Conservation (phyloP, 1,140 invertebrate species). For the Drosophila sp. region DNA sequence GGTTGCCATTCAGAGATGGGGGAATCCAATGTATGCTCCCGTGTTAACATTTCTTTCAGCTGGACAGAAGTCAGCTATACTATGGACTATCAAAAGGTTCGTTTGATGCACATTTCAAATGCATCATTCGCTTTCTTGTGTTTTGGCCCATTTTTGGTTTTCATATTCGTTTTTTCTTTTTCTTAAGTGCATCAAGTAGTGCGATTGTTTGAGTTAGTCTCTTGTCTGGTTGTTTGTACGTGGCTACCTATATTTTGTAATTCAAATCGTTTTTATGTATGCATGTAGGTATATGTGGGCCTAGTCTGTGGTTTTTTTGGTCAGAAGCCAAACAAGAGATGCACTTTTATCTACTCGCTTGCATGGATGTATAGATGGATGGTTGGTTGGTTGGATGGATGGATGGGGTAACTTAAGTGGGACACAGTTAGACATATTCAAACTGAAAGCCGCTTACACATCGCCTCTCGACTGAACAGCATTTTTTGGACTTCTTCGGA, state of each 20-base stretch:
- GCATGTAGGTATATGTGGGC: conserved; percentile 20
- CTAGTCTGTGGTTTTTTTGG: conserved; percentile 71
- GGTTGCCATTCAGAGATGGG: background rate
- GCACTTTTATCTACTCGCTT: conserved; percentile 34
- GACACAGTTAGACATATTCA: conserved; percentile 35
- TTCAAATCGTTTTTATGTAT: conserved; percentile 55
- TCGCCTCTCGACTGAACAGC: background rate
- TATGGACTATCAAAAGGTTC: conserved; percentile 37
- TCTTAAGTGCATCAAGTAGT: conserved; percentile 23
- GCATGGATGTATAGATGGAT: background rate
- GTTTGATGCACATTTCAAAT: conserved; percentile 20
- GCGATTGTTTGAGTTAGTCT: conserved; percentile 11
- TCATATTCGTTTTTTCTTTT: conserved; percentile 32
- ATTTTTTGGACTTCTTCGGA: conserved; percentile 11
- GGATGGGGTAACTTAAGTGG: conserved; percentile 56
- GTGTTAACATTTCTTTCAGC: background rate
- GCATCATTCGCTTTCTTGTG: background rate
- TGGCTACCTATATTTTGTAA: conserved; percentile 66
- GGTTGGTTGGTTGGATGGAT: conserved; percentile 10
- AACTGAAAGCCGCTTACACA: conserved; percentile 12
- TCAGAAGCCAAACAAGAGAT: conserved; percentile 73
- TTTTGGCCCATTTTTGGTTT: conserved; percentile 32
- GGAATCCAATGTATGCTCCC: background rate
- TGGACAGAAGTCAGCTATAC: conserved; percentile 10
- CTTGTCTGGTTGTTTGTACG: conserved; percentile 25